phyloP scores from a whole-genome alignment of 2,113 vertebrate species.

The Carassius gibelio region DNA sequence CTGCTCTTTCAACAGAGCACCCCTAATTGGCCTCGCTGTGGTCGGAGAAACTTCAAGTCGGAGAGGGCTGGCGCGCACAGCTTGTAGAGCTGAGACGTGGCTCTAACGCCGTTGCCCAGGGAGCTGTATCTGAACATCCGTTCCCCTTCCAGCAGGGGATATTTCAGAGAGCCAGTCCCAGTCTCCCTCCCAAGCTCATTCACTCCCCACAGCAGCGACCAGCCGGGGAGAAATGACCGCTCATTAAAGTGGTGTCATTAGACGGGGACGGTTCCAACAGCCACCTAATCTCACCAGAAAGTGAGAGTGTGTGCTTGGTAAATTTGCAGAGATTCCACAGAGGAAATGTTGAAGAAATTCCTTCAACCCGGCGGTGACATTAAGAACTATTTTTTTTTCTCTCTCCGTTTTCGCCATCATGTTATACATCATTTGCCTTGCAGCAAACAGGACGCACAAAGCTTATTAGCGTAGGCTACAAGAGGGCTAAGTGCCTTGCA shows the following conservation, averaged over 20 bases:
- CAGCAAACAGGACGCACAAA: slow-evolving; percentile 52
- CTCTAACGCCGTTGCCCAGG: slow-evolving; percentile 64
- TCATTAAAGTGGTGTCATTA: slow-evolving; percentile 50
- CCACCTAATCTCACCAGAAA: slow-evolving; percentile 30
- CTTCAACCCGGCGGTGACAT: slow-evolving; percentile 21
- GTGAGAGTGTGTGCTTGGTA: not conserved
- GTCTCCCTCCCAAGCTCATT: slow-evolving; percentile 27
- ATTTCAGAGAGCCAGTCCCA: slow-evolving; percentile 51
- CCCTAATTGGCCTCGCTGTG: slow-evolving; percentile 80
- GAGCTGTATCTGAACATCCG: slow-evolving; percentile 70
- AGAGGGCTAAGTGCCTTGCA: slow-evolving; percentile 29
- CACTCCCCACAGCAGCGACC: not conserved
- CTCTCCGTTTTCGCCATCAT: not conserved
- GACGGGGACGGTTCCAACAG: slow-evolving; percentile 25
- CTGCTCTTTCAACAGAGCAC: slow-evolving; percentile 74
- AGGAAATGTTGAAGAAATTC: slow-evolving; percentile 33
- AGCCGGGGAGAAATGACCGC: slow-evolving; percentile 50
- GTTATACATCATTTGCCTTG: slow-evolving; percentile 49
- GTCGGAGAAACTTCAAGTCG: slow-evolving; percentile 67
- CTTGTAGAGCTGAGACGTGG: slow-evolving; percentile 51
- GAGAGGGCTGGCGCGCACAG: slow-evolving; percentile 59
- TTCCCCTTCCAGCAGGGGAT: slow-evolving; percentile 58
- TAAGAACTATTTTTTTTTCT: not conserved
- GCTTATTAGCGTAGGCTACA: slow-evolving; percentile 49
- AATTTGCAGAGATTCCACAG: slow-evolving; percentile 26